These are phyloP conservation scores for Heteronetta atricapilla DNA, from an alignment of 2,113 vertebrate species.

Conservation along the genomic window DNA sequence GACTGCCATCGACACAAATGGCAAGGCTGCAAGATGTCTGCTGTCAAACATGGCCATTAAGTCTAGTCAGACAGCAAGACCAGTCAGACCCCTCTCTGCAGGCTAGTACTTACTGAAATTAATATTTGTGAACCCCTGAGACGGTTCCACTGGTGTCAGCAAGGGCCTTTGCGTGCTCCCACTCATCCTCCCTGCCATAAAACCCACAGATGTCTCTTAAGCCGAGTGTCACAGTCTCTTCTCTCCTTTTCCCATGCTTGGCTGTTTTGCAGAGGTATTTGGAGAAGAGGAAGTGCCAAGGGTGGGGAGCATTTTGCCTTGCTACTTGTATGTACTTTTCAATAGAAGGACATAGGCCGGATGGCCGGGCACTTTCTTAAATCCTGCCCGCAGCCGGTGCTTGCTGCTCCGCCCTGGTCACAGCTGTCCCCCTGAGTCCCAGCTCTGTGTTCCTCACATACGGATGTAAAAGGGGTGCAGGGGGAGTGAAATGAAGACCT, in stretches of 20 bases:
- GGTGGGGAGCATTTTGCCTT: background rate
- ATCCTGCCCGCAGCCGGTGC: no score
- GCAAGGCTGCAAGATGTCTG: background rate
- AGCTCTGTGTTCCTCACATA: background rate
- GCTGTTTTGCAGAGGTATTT: background rate
- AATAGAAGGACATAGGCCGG: accelerated
- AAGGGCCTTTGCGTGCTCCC: background rate
- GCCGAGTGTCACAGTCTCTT: accelerated
- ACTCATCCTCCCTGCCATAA: background rate
- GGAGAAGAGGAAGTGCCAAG: background rate
- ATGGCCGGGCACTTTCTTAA: accelerated
- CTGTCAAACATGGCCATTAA: background rate
- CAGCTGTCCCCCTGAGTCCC: background rate
- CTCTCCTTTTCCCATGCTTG: background rate
- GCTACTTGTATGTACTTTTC: accelerated
- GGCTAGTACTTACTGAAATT: background rate
- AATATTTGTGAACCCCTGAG: background rate
- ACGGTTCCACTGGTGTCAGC: accelerated
- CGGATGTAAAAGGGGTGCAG: background rate
- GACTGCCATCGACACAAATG: background rate
- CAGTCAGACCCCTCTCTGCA: background rate
- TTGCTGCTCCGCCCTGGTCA: background rate
- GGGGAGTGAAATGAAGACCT: background rate
- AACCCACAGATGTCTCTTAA: background rate
- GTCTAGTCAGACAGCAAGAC: background rate